Evolutionary conservation across 53 echinoderm and acorn worm species (phyloP).

Genomic region (Temnopleurus reevesii): DNA sequence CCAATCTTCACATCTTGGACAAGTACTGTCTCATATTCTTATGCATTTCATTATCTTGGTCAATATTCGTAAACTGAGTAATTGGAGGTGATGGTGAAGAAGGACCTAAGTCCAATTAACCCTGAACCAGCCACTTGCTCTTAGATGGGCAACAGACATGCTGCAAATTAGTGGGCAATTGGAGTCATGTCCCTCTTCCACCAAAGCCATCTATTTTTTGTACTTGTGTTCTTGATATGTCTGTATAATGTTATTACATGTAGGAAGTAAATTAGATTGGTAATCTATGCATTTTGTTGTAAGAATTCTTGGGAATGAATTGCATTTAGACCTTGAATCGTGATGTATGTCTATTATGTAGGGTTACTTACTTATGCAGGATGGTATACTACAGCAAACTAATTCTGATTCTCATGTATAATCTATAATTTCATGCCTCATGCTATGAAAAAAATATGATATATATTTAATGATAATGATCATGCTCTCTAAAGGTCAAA

Average conservation of each 20-base stretch:
- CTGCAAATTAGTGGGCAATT: no score
- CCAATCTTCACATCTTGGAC: no score
- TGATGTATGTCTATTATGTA: no score
- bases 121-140: no score
- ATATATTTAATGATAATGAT: not conserved
- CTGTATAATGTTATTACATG: not conserved
- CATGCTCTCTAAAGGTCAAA: conserved; percentile 15
- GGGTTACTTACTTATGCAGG: not conserved
- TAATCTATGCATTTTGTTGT: conserved; percentile 14
- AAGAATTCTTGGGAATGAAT: conserved; percentile 20
- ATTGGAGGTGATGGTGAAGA: no score
- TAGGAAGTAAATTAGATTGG: no score
- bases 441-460: not conserved
- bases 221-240: not conserved
- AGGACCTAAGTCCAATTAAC: no score
- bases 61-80: not conserved
- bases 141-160: no score
- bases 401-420: not conserved
- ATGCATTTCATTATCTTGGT: not conserved
- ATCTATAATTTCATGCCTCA: conserved; percentile 18
- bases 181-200: no score
- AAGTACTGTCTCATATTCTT: not conserved
- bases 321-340: conserved; percentile 22
- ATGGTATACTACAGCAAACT: not conserved
- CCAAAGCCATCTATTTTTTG: not conserved